phyloP scores from a whole-genome alignment of 2,888 invertebrate genomes.

The Diogma glabrata region DNA sequence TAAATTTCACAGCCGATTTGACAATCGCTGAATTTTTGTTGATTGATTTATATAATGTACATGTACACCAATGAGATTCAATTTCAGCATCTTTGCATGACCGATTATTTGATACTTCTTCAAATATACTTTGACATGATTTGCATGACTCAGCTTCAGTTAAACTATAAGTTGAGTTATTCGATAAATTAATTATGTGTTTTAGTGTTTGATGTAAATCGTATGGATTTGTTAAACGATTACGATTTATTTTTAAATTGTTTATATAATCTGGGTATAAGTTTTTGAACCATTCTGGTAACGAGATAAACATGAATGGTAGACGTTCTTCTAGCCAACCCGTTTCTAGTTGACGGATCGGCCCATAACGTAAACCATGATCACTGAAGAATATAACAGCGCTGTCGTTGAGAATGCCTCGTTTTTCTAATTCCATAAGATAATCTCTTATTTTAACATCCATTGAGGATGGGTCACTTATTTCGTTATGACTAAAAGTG shows the following conservation, averaged over 20 bases:
- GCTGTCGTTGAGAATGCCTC: constrained; percentile 49
- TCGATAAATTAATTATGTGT: constrained; percentile 46
- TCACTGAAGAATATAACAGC: constrained; percentile 65
- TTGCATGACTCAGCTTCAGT: constrained; percentile 44
- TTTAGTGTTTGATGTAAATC: constrained; percentile 62
- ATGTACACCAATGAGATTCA: constrained; percentile 65
- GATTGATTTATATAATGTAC: constrained; percentile 45
- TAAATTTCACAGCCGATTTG: constrained; percentile 38
- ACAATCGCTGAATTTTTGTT: constrained; percentile 40
- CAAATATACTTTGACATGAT: constrained; percentile 52
- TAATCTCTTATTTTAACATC: constrained; percentile 49
- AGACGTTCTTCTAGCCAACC: constrained; percentile 70
- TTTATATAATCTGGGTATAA: constrained; percentile 42
- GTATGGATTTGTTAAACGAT: constrained; percentile 59
- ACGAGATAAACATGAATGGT: constrained; percentile 58
- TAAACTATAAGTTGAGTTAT: constrained; percentile 34
- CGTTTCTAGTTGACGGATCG: constrained; percentile 51
- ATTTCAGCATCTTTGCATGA: constrained; percentile 58
- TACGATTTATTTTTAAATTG: constrained; percentile 48
- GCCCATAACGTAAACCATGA: constrained; percentile 67
- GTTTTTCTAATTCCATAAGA: constrained; percentile 44
- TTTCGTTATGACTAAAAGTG: constrained; percentile 58
- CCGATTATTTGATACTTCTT: constrained; percentile 44
- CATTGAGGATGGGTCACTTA: constrained; percentile 54
- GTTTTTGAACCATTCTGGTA: constrained; percentile 49